Percentiles rank a stretch among this genome's conserved stretches.
Evolutionary conservation across 2,888 invertebrate species (phyloP).

Genomic region (Tuberolachnus salignus): DNA sequence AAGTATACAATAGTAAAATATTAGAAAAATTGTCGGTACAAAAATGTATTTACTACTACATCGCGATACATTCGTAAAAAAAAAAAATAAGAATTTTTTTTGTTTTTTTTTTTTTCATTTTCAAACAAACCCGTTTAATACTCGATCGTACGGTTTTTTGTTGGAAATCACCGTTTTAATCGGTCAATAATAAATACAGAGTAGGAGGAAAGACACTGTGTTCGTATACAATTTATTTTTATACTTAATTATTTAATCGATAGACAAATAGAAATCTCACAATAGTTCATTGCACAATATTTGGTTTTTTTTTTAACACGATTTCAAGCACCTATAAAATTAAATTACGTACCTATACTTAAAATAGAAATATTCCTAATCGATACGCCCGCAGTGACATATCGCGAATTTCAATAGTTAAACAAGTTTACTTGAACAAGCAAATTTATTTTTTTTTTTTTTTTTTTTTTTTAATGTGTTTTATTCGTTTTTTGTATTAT

Average conservation of each 20-base stretch:
- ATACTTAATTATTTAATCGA: no score
- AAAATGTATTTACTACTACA: not conserved
- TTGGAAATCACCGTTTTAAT: no score
- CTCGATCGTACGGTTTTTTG: not conserved
- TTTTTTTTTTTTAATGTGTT: no score
- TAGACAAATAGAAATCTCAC: no score
- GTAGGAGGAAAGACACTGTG: no score
- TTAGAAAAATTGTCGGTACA: conserved; percentile 4
- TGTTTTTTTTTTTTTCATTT: not conserved
- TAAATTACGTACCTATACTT: not conserved
- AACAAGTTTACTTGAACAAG: not conserved
- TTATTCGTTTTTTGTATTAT: not conserved
- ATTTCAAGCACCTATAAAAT: conserved; percentile 36
- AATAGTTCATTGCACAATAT: not conserved
- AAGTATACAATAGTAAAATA: not conserved
- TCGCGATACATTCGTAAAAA: not conserved
- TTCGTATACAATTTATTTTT: no score
- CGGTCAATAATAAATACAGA: no score
- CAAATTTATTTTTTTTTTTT: no score
- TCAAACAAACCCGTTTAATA: no score
- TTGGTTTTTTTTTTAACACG: not conserved
- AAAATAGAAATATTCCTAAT: not conserved
- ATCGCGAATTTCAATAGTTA: not conserved
- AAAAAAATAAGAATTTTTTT: conserved; percentile 1
- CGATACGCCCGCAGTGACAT: no score